Evolutionary conservation across 2,113 vertebrate genomes (phyloP).

Genomic region (Marmota flaviventris): DNA sequence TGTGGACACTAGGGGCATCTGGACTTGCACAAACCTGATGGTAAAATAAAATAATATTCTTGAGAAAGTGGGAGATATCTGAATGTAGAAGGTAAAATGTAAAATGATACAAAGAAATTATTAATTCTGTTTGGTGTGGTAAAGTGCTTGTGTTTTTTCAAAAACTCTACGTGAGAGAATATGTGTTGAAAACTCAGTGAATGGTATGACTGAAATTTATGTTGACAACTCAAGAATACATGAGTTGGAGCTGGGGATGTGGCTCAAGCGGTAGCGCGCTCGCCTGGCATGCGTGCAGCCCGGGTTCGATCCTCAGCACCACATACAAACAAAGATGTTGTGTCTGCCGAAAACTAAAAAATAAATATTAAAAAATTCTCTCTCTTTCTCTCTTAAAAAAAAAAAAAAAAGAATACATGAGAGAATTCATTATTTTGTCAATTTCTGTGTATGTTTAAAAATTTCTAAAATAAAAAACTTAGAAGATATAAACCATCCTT

Average conservation of each 20-base stretch:
- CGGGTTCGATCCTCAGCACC: no score
- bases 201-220: not conserved
- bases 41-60: not conserved
- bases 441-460: not conserved
- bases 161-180: not conserved
- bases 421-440: not conserved
- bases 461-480: not conserved
- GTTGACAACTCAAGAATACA: not conserved
- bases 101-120: not conserved
- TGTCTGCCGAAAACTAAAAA: no score
- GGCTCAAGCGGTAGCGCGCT: no score
- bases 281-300: no score
- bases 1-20: no score
- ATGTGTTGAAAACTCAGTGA: not conserved
- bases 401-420: no score
- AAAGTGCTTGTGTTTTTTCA: not conserved
- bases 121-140: not conserved
- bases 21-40: not conserved
- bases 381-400: no score
- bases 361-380: no score
- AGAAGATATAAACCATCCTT: not conserved
- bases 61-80: not conserved
- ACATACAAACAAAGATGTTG: no score
- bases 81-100: not conserved
- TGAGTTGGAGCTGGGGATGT: no score